phyloP scores from a whole-genome alignment of 1,140 invertebrate genomes.

The Grapholita molesta region DNA sequence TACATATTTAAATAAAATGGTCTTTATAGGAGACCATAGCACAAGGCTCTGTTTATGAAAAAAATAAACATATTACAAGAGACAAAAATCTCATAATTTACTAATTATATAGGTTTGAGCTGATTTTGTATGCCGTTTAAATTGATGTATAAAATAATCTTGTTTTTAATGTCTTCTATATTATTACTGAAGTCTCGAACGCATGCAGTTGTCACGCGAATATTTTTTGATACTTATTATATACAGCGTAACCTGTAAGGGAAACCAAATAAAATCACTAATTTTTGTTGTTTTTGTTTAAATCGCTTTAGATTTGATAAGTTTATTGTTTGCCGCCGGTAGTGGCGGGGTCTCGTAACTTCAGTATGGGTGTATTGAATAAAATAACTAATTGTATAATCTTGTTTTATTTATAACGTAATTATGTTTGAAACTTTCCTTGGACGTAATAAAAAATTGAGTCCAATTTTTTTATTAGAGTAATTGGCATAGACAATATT shows the following conservation, averaged over 20 bases:
- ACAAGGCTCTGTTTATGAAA: too few species aligned
- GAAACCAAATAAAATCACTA: conserved; percentile 29
- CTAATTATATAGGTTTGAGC: background rate
- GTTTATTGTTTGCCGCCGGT: conserved; percentile 18
- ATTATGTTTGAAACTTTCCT: too few species aligned
- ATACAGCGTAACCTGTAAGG: conserved; percentile 10
- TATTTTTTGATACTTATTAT: conserved; percentile 21
- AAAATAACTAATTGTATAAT: conserved; percentile 1
- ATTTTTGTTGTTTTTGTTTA: conserved; percentile 25
- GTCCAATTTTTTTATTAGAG: too few species aligned
- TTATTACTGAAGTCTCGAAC: background rate
- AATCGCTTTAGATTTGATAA: conserved; percentile 20
- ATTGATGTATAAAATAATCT: background rate
- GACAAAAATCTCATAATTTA: background rate
- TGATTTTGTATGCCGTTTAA: background rate
- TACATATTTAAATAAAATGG: too few species aligned
- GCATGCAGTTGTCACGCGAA: background rate
- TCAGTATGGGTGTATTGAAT: conserved; percentile 8
- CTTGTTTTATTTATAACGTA: background rate
- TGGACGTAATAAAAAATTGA: too few species aligned
- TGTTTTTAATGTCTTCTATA: conserved; percentile 3
- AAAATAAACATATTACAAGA: background rate
- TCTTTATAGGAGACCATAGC: too few species aligned
- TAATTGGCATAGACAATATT: too few species aligned
- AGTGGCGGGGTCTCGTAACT: background rate